phyloP scores from a whole-genome alignment of 2,113 vertebrate species.

The Dermatemys mawii region DNA sequence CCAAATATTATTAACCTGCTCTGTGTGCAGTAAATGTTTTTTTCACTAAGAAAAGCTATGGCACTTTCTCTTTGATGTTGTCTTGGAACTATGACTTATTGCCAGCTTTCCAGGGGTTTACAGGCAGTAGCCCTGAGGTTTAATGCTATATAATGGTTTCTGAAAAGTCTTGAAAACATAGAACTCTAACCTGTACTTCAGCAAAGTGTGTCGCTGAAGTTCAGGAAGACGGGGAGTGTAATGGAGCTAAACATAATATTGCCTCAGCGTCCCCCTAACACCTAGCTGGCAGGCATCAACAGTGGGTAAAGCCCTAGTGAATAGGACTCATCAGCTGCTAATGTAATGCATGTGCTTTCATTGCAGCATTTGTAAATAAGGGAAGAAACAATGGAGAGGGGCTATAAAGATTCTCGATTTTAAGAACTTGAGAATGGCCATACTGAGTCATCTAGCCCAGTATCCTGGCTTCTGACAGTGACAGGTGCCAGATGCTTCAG shows the following conservation, averaged over 20 bases:
- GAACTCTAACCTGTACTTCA: neutral
- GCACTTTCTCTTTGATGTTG: neutral
- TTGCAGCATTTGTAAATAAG: no score
- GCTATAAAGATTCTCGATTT: no score
- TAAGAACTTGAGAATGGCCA: no score
- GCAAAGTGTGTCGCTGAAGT: neutral
- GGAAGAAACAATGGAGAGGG: no score
- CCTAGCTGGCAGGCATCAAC: neutral
- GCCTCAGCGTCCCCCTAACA: neutral
- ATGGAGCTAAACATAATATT: neutral
- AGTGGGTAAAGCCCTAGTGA: no score
- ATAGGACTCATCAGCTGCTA: no score
- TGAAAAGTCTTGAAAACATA: neutral
- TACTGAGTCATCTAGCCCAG: no score
- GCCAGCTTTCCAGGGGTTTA: neutral
- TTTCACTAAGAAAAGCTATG: no score
- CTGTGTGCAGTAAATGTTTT: neutral
- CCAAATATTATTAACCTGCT: neutral
- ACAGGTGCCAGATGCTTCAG: no score
- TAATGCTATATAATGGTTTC: neutral
- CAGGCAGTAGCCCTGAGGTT: no score
- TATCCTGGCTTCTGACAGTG: no score
- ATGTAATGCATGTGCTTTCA: no score
- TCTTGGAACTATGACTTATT: neutral
- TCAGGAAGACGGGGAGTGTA: fast-evolving